Conservation (phyloP, 2,888 invertebrate species). For the Prenolepis imparis region DNA sequence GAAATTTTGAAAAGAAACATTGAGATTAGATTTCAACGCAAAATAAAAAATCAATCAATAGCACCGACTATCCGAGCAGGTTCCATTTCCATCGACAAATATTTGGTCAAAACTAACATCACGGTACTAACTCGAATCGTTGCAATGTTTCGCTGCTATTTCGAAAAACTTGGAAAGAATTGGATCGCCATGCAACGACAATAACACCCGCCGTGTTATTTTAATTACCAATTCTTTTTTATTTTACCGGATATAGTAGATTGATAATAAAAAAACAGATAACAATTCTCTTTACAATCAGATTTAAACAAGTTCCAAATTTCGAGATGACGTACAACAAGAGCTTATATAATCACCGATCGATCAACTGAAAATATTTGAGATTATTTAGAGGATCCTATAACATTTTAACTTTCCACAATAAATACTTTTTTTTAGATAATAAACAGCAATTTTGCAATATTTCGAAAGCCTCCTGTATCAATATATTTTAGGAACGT, state of each 20-base stretch:
- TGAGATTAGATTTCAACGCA: constrained; percentile 32
- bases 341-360: constrained; percentile 63
- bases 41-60: constrained; percentile 69
- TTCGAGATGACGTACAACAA: constrained; percentile 69
- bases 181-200: constrained; percentile 62
- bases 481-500: background rate
- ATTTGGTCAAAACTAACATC: constrained; percentile 76
- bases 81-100: constrained; percentile 75
- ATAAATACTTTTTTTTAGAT: background rate
- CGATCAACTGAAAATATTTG: constrained; percentile 45
- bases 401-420: background rate
- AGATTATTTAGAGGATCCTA: constrained; percentile 34
- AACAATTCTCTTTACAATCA: constrained; percentile 50
- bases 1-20: constrained; percentile 6
- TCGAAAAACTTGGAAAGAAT: constrained; percentile 75
- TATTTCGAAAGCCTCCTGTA: background rate
- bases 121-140: constrained; percentile 50
- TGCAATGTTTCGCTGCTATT: constrained; percentile 68
- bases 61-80: constrained; percentile 55
- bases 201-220: constrained; percentile 70
- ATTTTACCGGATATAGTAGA: constrained; percentile 60
- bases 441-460: background rate
- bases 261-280: constrained; percentile 57
- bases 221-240: constrained; percentile 59
- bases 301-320: constrained; percentile 41